These are phyloP conservation scores for Lanius ludovicianus DNA, from an alignment of 2,113 vertebrate species.

Conservation along the genomic window DNA sequence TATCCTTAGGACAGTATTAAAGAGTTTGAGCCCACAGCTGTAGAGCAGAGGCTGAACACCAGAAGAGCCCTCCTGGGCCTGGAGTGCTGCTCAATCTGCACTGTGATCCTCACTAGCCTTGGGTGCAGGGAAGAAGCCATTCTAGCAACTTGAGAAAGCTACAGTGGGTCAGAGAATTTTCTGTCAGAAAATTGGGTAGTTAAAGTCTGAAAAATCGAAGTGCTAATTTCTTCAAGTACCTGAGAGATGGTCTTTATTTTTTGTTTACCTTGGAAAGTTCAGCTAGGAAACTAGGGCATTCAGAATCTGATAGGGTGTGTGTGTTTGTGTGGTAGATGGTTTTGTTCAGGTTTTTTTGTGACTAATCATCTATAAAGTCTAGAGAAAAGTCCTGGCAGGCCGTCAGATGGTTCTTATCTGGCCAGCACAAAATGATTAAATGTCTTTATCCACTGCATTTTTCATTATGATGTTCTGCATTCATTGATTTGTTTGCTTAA, in stretches of 20 bases:
- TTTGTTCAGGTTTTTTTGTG: not conserved
- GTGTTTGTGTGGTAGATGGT: not conserved
- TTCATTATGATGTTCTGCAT: not conserved
- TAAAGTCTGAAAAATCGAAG: not conserved
- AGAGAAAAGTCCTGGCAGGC: not conserved
- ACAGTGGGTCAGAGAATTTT: not conserved
- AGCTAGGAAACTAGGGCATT: not conserved
- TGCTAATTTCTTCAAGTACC: not conserved
- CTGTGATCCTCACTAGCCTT: rapidly evolving
- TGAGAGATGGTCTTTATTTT: not conserved
- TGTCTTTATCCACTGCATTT: not conserved
- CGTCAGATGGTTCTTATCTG: not conserved
- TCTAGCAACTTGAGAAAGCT: not conserved
- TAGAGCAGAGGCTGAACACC: not conserved
- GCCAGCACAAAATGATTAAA: not conserved
- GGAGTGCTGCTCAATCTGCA: not conserved
- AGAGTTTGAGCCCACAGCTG: not conserved
- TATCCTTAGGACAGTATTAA: not conserved
- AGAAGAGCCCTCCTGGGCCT: not conserved
- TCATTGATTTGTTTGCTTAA: constrained; percentile 22
- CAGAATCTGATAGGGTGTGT: not conserved
- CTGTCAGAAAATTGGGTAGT: not conserved
- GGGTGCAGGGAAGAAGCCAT: not conserved
- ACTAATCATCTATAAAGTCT: not conserved
- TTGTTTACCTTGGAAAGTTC: not conserved